These are phyloP conservation scores for Gallinago stenura DNA, from an alignment of 2,797 vertebrate genomes.

Conservation along the genomic window DNA sequence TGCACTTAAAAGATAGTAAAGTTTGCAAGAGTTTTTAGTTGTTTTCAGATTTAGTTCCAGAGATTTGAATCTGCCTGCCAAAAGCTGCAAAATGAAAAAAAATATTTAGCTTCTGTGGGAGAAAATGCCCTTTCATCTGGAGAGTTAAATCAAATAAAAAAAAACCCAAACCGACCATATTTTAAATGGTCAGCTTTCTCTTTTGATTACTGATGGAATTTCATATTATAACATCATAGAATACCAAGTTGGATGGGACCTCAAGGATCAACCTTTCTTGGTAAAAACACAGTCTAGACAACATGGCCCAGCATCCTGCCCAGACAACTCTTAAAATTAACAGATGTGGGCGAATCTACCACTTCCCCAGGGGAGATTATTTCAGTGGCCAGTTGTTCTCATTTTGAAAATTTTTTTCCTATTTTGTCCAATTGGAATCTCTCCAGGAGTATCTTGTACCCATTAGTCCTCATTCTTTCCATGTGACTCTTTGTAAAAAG, in stretches of 20 bases:
- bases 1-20: constrained; percentile 2
- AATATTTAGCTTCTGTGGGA: neutral
- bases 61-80: neutral
- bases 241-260: neutral
- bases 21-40: neutral
- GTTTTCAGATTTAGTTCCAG: neutral
- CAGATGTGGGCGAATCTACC: neutral
- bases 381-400: neutral
- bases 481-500: neutral
- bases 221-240: neutral
- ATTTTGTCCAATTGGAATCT: neutral
- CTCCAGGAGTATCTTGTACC: neutral
- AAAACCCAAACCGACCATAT: rapidly evolving
- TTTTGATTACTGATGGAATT: neutral
- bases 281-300: neutral
- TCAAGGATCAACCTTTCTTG: neutral
- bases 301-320: neutral
- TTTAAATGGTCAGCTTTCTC: neutral
- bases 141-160: rapidly evolving
- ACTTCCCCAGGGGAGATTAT: neutral
- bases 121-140: neutral
- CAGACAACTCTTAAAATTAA: neutral
- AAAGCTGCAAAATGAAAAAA: neutral
- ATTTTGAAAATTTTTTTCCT: neutral
- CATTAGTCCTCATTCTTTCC: neutral